Conservation (phyloP, 2,888 invertebrate species). For the Oxytorus armatus region DNA sequence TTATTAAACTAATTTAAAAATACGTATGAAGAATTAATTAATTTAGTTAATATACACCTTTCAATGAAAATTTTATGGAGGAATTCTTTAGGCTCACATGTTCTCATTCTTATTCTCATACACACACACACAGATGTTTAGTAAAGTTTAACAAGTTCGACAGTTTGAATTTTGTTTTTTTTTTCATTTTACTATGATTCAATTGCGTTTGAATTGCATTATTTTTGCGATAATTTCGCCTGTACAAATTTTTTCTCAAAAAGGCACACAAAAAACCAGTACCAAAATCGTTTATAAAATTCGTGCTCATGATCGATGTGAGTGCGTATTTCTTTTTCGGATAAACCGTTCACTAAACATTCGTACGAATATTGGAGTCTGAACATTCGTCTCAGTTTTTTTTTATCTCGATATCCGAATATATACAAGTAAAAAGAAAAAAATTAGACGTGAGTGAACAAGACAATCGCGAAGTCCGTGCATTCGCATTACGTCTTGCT, state of each 20-base stretch:
- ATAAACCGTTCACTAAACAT: conserved; percentile 38
- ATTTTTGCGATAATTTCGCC: background rate
- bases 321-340: conserved; percentile 30
- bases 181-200: conserved; percentile 10
- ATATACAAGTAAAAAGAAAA: background rate
- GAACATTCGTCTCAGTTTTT: background rate
- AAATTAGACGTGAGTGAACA: too few relatives aligned
- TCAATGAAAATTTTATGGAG: background rate
- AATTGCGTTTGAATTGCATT: background rate
- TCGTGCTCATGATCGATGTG: background rate
- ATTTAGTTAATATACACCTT: too few relatives aligned
- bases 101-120: background rate
- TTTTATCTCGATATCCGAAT: background rate
- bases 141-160: conserved; percentile 11
- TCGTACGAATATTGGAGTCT: background rate
- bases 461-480: background rate
- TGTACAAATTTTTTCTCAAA: background rate
- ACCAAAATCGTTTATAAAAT: background rate
- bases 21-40: too few relatives aligned
- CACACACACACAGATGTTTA: background rate
- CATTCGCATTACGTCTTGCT: background rate
- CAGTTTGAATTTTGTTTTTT: conserved; percentile 13
- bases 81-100: background rate
- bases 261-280: conserved; percentile 6
- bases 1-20: background rate